These are phyloP conservation scores for Zaprionus obscuricornis DNA, from an alignment of 2,888 invertebrate species.

Conservation along the genomic window DNA sequence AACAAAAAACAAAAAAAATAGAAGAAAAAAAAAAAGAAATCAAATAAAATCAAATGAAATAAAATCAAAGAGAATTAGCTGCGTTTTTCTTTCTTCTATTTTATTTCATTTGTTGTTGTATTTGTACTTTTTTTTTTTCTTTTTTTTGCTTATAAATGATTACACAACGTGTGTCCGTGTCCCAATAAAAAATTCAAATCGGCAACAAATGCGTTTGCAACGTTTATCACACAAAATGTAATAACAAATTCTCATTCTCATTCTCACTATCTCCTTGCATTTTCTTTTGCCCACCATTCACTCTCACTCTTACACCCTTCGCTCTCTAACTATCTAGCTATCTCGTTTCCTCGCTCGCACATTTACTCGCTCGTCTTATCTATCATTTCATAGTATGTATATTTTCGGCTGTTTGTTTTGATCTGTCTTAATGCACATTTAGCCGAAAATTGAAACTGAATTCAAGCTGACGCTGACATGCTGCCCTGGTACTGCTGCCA, in stretches of 20 bases:
- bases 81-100: slow-evolving; percentile 9
- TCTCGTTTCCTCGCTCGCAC: no score
- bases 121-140: slow-evolving; percentile 15
- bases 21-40: slow-evolving; percentile 46
- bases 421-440: slow-evolving; percentile 45
- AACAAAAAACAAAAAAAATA: slow-evolving; percentile 38
- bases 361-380: no score
- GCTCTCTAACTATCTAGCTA: slow-evolving; percentile 17
- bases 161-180: slow-evolving; percentile 72
- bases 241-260: slow-evolving; percentile 22
- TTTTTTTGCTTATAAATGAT: slow-evolving; percentile 63
- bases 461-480: no score
- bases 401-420: slow-evolving; percentile 50
- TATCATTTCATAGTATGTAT: background rate
- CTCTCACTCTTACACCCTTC: background rate
- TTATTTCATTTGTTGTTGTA: background rate
- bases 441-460: slow-evolving; percentile 14
- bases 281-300: background rate
- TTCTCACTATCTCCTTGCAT: slow-evolving; percentile 2
- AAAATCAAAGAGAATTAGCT: slow-evolving; percentile 61
- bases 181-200: slow-evolving; percentile 32
- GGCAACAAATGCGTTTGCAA: slow-evolving; percentile 33
- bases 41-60: slow-evolving; percentile 51
- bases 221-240: slow-evolving; percentile 26
- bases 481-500: no score